These are phyloP conservation scores for Prorops nasuta DNA, from an alignment of 1,140 invertebrate species.

Conservation along the genomic window DNA sequence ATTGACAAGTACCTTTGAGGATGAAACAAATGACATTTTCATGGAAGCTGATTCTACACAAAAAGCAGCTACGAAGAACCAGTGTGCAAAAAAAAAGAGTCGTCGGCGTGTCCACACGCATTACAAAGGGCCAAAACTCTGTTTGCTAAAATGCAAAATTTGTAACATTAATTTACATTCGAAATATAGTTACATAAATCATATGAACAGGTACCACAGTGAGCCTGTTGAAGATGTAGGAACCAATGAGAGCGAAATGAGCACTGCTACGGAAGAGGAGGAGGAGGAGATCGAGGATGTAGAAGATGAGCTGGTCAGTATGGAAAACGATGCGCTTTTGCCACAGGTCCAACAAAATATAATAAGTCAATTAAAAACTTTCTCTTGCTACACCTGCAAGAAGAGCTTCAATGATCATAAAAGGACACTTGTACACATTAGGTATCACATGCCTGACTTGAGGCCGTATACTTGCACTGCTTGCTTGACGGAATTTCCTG, in stretches of 20 bases:
- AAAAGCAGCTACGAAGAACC: conserved; percentile 21
- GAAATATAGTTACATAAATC: conserved; percentile 39
- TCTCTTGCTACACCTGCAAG: conserved; percentile 47
- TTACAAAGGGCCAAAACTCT: conserved; percentile 37
- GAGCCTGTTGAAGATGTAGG: conserved; percentile 11
- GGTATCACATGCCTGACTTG: conserved; percentile 50
- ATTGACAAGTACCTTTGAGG: conserved; percentile 24
- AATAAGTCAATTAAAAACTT: conserved; percentile 52
- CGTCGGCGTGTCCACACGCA: conserved; percentile 42
- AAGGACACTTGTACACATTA: conserved; percentile 46
- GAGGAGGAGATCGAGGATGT: conserved; percentile 34
- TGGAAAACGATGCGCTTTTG: conserved; percentile 41
- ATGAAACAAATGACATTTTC: conserved; percentile 27
- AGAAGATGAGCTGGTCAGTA: conserved; percentile 36
- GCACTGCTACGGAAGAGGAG: conserved; percentile 14
- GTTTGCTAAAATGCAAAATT: conserved; percentile 42
- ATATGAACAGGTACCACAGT: conserved; percentile 46
- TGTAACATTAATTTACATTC: conserved; percentile 49
- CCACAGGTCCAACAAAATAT: conserved; percentile 48
- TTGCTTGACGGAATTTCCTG: conserved; percentile 47
- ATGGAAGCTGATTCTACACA: conserved; percentile 50
- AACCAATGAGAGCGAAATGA: background rate
- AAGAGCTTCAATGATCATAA: conserved; percentile 42
- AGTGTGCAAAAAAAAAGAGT: conserved; percentile 27
- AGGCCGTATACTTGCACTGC: conserved; percentile 50